phyloP scores from a whole-genome alignment of 1,140 invertebrate species.

The Musca vetustissima region DNA sequence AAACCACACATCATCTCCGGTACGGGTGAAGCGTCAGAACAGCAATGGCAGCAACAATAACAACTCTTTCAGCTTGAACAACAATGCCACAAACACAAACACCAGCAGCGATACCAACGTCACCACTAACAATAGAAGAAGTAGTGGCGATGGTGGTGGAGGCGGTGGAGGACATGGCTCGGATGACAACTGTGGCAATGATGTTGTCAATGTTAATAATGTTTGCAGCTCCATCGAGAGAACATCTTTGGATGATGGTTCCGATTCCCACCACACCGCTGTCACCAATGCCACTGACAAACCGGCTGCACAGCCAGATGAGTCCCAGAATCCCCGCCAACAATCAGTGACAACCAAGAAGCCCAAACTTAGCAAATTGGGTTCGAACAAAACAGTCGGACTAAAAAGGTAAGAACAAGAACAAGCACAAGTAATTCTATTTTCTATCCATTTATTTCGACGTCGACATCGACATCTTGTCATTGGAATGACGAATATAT shows the following conservation, averaged over 20 bases:
- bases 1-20: constrained; percentile 14
- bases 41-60: constrained; percentile 28
- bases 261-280: constrained; percentile 16
- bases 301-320: constrained; percentile 28
- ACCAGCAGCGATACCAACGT: no score
- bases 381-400: constrained; percentile 42
- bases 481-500: no score
- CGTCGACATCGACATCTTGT: no score
- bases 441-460: neutral
- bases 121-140: constrained; percentile 29
- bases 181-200: constrained; percentile 14
- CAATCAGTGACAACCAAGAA: constrained; percentile 39
- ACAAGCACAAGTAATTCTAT: neutral
- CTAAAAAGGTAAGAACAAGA: constrained; percentile 38
- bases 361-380: constrained; percentile 35
- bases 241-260: constrained; percentile 33
- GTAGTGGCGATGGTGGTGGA: constrained; percentile 32
- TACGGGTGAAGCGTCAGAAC: constrained; percentile 3
- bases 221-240: constrained; percentile 31
- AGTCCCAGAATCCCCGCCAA: constrained; percentile 32
- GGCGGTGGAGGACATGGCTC: constrained; percentile 22
- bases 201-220: constrained; percentile 28
- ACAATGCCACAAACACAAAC: constrained; percentile 32
- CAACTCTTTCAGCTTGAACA: constrained; percentile 38
- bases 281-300: constrained; percentile 45